A percentile compares a stretch with the other conserved stretches of the same genome.
Evolutionary conservation across 2,888 invertebrate genomes (phyloP).

Genomic region (Globia sparganii): DNA sequence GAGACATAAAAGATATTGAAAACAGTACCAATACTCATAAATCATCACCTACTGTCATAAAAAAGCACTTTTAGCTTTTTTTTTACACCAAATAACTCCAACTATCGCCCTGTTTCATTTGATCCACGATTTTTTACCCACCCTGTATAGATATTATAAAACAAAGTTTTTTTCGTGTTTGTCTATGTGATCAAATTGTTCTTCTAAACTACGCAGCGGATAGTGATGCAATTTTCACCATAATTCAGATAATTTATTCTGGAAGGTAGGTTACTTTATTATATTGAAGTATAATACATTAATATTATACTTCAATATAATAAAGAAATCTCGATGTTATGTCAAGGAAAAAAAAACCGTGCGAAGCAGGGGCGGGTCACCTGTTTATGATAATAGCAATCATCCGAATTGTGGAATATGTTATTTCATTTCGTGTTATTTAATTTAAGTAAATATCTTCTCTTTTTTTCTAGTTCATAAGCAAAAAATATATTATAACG

Average conservation of each 20-base stretch:
- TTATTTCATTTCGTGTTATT: background rate
- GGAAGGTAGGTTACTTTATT: too few species aligned
- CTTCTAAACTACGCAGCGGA: background rate
- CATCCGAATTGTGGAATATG: background rate
- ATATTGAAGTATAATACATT: background rate
- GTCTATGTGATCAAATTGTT: too few species aligned
- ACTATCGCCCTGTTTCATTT: too few species aligned
- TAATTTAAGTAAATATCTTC: background rate
- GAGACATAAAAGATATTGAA: too few species aligned
- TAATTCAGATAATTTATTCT: background rate
- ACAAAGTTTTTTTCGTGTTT: too few species aligned
- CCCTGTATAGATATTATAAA: too few species aligned
- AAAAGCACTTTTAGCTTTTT: too few species aligned
- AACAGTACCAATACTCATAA: too few species aligned
- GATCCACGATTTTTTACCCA: too few species aligned
- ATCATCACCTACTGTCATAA: too few species aligned
- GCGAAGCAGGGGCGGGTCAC: background rate
- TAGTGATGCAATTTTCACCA: background rate
- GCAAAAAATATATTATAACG: conserved; percentile 9
- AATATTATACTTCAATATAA: background rate
- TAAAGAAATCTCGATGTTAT: background rate
- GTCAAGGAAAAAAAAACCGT: background rate
- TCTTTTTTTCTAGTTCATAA: conserved; percentile 15
- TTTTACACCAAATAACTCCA: too few species aligned
- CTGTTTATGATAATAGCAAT: background rate